Percentiles rank a stretch among this genome's conserved stretches.
These are phyloP conservation scores for Chaetorhynchus papuensis DNA, from an alignment of 2,113 vertebrate species.

Conservation along the genomic window DNA sequence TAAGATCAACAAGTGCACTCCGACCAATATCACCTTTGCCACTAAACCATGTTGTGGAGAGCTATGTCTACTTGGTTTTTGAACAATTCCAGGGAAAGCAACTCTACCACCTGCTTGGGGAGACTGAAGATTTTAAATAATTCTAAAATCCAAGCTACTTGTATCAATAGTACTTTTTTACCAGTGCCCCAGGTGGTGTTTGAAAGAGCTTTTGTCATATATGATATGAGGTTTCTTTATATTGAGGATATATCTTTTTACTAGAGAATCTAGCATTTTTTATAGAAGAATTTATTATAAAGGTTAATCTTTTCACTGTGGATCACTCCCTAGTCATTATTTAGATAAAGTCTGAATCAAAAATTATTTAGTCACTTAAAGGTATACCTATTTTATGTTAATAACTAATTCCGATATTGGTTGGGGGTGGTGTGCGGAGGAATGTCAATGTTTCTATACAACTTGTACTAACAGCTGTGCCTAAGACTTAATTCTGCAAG, in stretches of 20 bases:
- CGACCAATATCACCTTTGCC: neutral
- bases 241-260: neutral
- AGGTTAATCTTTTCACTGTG: neutral
- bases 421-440: fast-evolving
- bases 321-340: neutral
- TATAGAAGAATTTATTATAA: neutral
- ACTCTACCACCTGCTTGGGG: neutral
- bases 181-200: neutral
- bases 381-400: neutral
- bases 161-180: neutral
- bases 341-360: neutral
- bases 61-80: neutral
- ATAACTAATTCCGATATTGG: neutral
- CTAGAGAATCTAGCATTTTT: neutral
- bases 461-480: neutral
- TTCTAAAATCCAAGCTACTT: neutral
- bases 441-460: neutral
- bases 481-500: neutral
- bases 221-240: neutral
- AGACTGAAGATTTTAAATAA: neutral
- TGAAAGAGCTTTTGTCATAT: neutral
- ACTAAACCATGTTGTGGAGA: neutral
- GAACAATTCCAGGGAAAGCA: neutral
- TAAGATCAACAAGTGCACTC: neutral
- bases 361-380: neutral